Evolutionary conservation across 2,888 invertebrate genomes (phyloP), one percentile per base, ranked within the genome.

Genomic region (Nowickia ferox): DNA sequence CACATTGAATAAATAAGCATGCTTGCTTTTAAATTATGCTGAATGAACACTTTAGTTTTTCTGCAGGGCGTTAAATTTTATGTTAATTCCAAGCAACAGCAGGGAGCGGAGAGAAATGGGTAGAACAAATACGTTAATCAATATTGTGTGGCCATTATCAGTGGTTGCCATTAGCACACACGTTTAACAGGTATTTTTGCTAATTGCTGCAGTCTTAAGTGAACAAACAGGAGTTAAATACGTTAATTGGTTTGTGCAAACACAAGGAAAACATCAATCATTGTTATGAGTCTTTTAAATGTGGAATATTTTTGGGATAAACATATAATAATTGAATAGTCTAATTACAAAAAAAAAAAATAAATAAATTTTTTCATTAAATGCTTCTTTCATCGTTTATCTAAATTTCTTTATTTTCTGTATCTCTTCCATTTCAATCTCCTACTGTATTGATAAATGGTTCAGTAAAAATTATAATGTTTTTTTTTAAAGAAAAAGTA

Each of bases 11-110:
- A 79, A 55, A 59, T 59, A 6, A 48, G 38, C 38, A 38, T 72
- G 61, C 53, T 61, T n/a, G 22, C 19, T 46, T 66, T 66, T 66
- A 55, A 53, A 65, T 77, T 17, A 63, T 63, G 65, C 53, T 65
- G 46, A 40, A 72, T 65, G 46, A 40, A 72, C 55, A 71, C 19
- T 55, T 53, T 17, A 59, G 11, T 38, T 68, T 38, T 61, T 44
- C 30, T 11, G 11, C 40, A 13, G 40, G 17, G n/a, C 38, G 38
- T 51, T 48, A 15, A 66, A 51, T 48, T 48, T 44, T 38, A 11
- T 38, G 48, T 38, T 48, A 15, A 15, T 38, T 57, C 13, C 9
- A 30, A 59, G n/a, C 38, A 13, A 38, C 38, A 17, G 17, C 19
- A n/a, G 4, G 38, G 8, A 19, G 44, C 2, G 30, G 10, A 38